Evolutionary conservation across 23 tunicate genomes (phyloP), one percentile per base, ranked within the genome.

Genomic region (Styela plicata): DNA sequence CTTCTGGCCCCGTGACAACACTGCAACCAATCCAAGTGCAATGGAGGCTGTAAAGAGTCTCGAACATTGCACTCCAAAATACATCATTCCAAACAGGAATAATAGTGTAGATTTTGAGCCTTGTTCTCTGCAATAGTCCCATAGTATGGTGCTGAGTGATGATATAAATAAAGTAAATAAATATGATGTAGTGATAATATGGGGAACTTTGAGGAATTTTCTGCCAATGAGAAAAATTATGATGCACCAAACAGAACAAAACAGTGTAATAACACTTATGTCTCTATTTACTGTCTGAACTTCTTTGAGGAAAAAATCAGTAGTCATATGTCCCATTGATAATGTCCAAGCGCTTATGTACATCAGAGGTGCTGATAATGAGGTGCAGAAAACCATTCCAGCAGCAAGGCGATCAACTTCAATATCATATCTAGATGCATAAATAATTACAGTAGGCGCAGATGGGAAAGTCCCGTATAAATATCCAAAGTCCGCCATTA

Each of bases 351-450:
- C 98, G 69, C 93, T 85, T 36, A 93, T 78, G 67, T 88, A 93
- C 98, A 93, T 93, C 28, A 93, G 84, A 16, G 98, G 98, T 10
- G 98, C 98, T 1, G 98, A 93, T 33, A 93, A 68, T 3, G 90
- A 71, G 0, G 98, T 93, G 62, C 98, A 93, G 25, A 85, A 64
- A 29, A 93, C 98, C 98, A 93, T 93, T 17, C 87, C 90, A 65
- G 93, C 69, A 17, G 98, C 98, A 0, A 93, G 78, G 83, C 91
- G 84, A 36, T 93, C 98, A 0, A 76, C 78, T 63, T 93, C 98
- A 31, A 88, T n/a, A 1, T 83, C 85, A 69, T 88, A 93, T 73
- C 85, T 74, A 0, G 93, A 76, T 1, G 98, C 98, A 75, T 85
- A 93, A 29, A 93, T 88, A 24, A 88, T 77, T 20, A 93, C 93